A percentile compares a stretch with the other conserved stretches of the same genome.
Conservation (phyloP, 2,113 vertebrate species). For the Paedocypris sp. region DNA sequence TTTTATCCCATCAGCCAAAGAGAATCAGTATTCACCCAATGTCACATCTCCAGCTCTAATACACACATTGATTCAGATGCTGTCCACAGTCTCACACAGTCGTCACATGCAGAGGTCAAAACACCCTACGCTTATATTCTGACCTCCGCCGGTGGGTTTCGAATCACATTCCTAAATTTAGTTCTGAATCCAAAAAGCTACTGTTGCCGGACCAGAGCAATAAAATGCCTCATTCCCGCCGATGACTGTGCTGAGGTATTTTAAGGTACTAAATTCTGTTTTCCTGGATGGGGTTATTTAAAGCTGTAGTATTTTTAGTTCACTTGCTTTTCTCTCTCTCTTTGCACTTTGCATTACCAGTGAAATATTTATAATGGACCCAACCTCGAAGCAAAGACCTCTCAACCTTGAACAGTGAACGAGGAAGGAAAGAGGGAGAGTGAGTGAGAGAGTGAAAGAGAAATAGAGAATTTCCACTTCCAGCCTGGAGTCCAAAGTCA, state of each 20-base stretch:
- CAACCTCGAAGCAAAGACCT: slow-evolving; percentile 21
- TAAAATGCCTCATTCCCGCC: slow-evolving; percentile 9
- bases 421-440: too few relatives aligned
- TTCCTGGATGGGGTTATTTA: slow-evolving; percentile 31
- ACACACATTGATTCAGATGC: slow-evolving; percentile 12
- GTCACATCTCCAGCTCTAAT: background rate
- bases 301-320: slow-evolving; percentile 31
- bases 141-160: background rate
- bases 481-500: slow-evolving; percentile 30
- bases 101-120: slow-evolving; percentile 14
- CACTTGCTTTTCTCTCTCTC: background rate
- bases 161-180: slow-evolving; percentile 7
- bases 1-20: slow-evolving; percentile 4
- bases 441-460: too few relatives aligned
- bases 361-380: slow-evolving; percentile 17
- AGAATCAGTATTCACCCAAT: slow-evolving; percentile 7
- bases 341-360: slow-evolving; percentile 9
- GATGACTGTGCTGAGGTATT: slow-evolving; percentile 7
- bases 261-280: slow-evolving; percentile 20
- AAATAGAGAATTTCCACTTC: slow-evolving; percentile 14
- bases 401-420: slow-evolving; percentile 20
- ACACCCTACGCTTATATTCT: background rate
- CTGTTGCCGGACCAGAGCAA: background rate
- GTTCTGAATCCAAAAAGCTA: slow-evolving; percentile 8
- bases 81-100: slow-evolving; percentile 22